Conservation (phyloP, 2,113 vertebrate species). For the Tachysurus fulvidraco region DNA sequence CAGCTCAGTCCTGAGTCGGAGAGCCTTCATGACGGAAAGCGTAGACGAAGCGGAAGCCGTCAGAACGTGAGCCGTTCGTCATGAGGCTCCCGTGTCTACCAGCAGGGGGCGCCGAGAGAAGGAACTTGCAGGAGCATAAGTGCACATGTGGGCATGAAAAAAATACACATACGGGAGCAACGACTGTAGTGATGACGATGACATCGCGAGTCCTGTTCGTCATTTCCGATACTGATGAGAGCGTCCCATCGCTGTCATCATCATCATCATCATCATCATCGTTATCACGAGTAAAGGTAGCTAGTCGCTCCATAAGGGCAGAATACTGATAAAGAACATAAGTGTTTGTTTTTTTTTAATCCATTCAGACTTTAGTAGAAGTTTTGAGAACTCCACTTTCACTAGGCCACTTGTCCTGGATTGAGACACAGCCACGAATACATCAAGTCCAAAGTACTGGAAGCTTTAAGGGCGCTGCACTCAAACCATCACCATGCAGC, state of each 20-base stretch:
- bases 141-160: constrained; percentile 55
- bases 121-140: constrained; percentile 35
- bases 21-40: constrained; percentile 47
- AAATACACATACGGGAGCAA: constrained; percentile 17
- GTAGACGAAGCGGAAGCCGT: constrained; percentile 68
- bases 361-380: too few relatives aligned
- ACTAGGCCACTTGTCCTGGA: neutral
- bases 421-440: neutral
- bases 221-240: constrained; percentile 61
- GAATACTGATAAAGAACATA: constrained; percentile 40
- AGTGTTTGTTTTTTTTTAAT: neutral
- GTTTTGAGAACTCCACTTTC: neutral
- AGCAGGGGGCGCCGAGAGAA: constrained; percentile 24
- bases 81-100: constrained; percentile 63
- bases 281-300: constrained; percentile 49
- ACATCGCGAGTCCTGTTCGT: constrained; percentile 61
- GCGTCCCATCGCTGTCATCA: constrained; percentile 19
- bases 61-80: constrained; percentile 75
- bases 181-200: constrained; percentile 14
- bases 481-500: neutral
- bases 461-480: neutral
- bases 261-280: constrained; percentile 29
- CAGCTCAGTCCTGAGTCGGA: constrained; percentile 57
- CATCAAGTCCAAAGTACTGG: neutral
- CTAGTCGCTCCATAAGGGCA: constrained; percentile 28